Evolutionary conservation across 2,797 vertebrate genomes (phyloP), one percentile per base, ranked within the genome.

Genomic region (Margarornis squamiger): DNA sequence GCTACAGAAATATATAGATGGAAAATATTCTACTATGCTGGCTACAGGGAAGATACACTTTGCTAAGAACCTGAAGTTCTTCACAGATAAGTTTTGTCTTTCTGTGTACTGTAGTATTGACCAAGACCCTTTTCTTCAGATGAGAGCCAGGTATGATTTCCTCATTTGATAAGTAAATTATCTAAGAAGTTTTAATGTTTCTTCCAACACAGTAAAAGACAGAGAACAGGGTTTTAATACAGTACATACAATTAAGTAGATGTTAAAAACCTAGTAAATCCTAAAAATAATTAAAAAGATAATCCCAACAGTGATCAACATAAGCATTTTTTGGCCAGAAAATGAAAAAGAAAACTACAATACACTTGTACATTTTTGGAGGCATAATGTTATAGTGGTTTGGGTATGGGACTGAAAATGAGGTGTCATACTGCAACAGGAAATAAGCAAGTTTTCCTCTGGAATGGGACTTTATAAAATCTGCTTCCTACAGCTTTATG

Each of bases 131-230:
- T 77, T 91, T 30, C 24, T 70, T 55, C 49, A 68, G 23, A 57
- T 22, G 32, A 81, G 11, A 79, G 22, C 61, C 34, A 80, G 34
- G n/a, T 55, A 55, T 20, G 32, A 74, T 82, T 70, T 91, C 38
- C 19, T 85, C 11, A 67, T 71, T 91, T 71, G 51, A 46, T 43
- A 86, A 66, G 41, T 46, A 80, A 91, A 61, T 58, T 57, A 77
- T 46, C 23, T 82, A 45, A 90, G 46, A 92, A 72, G 27, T 5
- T 90, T 84, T 81, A 81, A 27, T 75, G 9, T 78, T 83, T 84
- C 51, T 85, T 95, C 43, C 68, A 62, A 78, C 23, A 43, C 6
- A 66, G n/a, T 30, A 82, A 32, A 36, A 85, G 39, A 55, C 45
- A 46, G n/a, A 90, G 23, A 79, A 55, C 9, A 46, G 34, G 49